Evolutionary conservation across 2,888 invertebrate species (phyloP), one percentile per base, ranked within the genome.

Genomic region (Leptopilina syphax): DNA sequence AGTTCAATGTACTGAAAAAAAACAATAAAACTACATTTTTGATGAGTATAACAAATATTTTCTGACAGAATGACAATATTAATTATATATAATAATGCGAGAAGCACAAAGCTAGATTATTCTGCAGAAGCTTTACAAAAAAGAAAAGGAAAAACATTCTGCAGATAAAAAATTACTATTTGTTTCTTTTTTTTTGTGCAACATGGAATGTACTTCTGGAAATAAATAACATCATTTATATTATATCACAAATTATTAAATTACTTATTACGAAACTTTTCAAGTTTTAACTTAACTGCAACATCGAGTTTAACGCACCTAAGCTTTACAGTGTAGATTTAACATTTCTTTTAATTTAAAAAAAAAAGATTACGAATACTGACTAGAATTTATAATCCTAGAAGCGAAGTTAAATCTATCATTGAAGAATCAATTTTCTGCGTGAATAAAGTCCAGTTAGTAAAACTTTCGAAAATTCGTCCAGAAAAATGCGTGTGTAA

Each of bases 361-460:
- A 70, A 50, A 54, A 50, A 70, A 50, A 13, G 70, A 70, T 18
- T 68, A 70, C 12, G 24, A 47, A 10, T 73, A 73, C 54, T 73
- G 73, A 73, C 73, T 73, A 73, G 73, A 73, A 60, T 73, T 60
- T 41, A 60, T 73, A 73, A 73, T 73, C 34, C 73, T 73, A 73
- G 34, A 34, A 57, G 57, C 73, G 27, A 34, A 73, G 57, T 73
- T 34, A 50, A 57, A 57, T 70, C 54, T 70, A 60, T 3, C 34
- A n/a, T 10, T 13, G 54, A 44, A 41, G 3, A 34, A 70, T 4
- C 10, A 44, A 47, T 4, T 68, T 68, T 24, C 27, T 4, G 27
- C 27, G 24, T 65, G 34, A 34, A 13, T 34, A 9, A 13, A 57
- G 24, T 54, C n/a, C 34, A 60, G 27, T 13, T 57, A n/a, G 34